phyloP scores from a whole-genome alignment of 2,797 vertebrate genomes.

The Acipenser ruthenus region DNA sequence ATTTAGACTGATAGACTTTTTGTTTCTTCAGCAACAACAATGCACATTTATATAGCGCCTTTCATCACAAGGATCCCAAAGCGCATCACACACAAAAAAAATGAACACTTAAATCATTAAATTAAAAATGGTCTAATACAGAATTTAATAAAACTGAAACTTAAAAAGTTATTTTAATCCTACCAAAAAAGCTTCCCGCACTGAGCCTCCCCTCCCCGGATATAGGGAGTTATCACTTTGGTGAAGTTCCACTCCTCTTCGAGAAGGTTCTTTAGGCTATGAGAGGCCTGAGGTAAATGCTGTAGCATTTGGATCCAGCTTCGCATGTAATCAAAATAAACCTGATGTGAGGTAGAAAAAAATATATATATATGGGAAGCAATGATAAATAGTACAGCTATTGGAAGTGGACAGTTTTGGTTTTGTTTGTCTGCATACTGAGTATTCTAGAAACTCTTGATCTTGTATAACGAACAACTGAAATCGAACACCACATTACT shows the following conservation, averaged over 20 bases:
- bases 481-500: background rate
- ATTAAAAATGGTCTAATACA: background rate
- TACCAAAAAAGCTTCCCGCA: constrained; percentile 96
- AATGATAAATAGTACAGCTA: no score
- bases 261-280: constrained; percentile 95
- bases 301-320: constrained; percentile 98
- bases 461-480: background rate
- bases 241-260: constrained; percentile 98
- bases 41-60: no score
- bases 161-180: constrained; percentile 1
- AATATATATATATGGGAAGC: no score
- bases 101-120: background rate
- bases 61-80: background rate
- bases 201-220: constrained; percentile 94
- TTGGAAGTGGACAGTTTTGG: no score
- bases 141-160: background rate
- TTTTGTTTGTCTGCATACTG: no score
- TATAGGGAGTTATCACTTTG: constrained; percentile 96
- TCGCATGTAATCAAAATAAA: constrained; percentile 98
- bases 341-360: constrained; percentile 49
- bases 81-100: background rate
- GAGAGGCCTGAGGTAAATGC: constrained; percentile 95
- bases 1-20: no score
- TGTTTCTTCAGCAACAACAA: background rate
- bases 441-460: background rate